Evolutionary conservation across 1,140 invertebrate species (phyloP), one percentile per base, ranked within the genome.

Genomic region (Aethina tumida): DNA sequence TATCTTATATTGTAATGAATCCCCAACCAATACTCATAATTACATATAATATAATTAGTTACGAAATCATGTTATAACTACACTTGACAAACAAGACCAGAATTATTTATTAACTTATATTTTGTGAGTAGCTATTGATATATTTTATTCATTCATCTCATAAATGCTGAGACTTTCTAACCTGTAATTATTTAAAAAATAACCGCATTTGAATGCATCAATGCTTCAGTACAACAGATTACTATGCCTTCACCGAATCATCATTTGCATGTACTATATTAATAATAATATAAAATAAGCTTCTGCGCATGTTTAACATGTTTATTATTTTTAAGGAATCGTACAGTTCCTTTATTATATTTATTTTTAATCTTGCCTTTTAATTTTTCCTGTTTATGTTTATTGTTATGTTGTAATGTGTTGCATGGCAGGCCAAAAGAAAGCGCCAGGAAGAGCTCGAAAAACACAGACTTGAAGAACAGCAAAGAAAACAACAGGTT

Each of bases 401-500:
- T 50, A 34, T 40, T 42, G 25, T 43, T 35, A n/a, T n/a, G n/a
- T n/a, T n/a, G n/a, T n/a, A n/a, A 45, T 47, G 38, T 52, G 33
- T 51, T 53, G 45, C 49, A 54, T 63, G 60, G 52, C 71, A 88
- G 84, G 84, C 84, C 56, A 79, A 84, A 55, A 78, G 81, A 66
- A 83, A 82, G 63, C 77, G 82, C 31, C 83, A 88, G 58, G 83
- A 88, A 67, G 85, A 89, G 61, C 60, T 84, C 41, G 83, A 89
- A 63, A 84, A 81, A 57, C 78, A 83, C 56, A 81, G 79, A 63
- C 74, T 83, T 51, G 84, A 88, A 64, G 85, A 89, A 35, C 79
- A 88, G 54, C 74, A 81, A 51, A 77, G 83, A 48, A 84, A 83
- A 63, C 80, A 84, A 69, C 83, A 88, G 81, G 83, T 85, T 21